Evolutionary conservation across 2,113 vertebrate genomes (phyloP), one percentile per base, ranked within the genome.

Genomic region (Sylvia atricapilla): DNA sequence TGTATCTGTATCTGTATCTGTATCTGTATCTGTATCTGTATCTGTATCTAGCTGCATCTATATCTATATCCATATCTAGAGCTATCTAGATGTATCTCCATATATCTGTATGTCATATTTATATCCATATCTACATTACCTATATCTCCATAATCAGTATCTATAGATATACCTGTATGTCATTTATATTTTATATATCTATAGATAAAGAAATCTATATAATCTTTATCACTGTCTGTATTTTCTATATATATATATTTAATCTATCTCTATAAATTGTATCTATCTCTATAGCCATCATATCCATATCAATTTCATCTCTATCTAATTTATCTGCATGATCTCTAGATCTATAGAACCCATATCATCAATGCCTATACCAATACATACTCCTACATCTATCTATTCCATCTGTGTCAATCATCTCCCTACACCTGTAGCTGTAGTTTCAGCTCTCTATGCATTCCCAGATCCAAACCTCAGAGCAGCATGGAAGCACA

Each of bases 321-420:
- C 33, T n/a, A 16, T 16, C 7, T 31, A 31, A 59, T 59, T 37
- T 44, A 33, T 77, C 53, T 60, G 3, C 37, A 27, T 33, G 15
- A 77, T 52, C 53, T 77, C 63, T 37, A 4, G 13, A 44, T 19
- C 27, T 37, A 0, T 20, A 37, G 12, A 22, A 52, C 7, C 75
- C 13, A 1, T 33, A 27, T 5, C 19, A 82, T 24, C 37, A 35
- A 10, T 23, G 31, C 9, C 23, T 19, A 2, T 20, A 9, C 15
- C 19, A 30, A 11, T 3, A 44, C 4, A 11, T 16, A 31, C 7
- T 9, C 13, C n/a, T 69, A 16, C 28, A 70, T 12, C 44, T 25
- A 3, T 30, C 64, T 16, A 2, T n/a, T n/a, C 31, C 49, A 46
- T 3, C 44, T 47, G 8, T 13, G 25, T 27, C 4, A 2, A 2